These are phyloP conservation scores for Thymelicus lineola DNA, from an alignment of 2,888 invertebrate genomes.

Conservation along the genomic window DNA sequence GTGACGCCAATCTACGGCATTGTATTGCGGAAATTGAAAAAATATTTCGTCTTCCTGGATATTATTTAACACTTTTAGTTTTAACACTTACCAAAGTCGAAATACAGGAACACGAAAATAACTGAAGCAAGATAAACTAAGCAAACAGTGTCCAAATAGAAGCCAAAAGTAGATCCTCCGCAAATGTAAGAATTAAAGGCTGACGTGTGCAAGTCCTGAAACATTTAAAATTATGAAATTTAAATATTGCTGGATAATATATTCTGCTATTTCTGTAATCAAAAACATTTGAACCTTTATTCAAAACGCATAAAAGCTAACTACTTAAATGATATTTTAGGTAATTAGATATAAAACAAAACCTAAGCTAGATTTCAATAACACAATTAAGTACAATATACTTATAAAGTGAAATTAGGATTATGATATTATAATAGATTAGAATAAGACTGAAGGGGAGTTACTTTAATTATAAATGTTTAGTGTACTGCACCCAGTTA, in stretches of 20 bases:
- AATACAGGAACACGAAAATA: conserved; percentile 87
- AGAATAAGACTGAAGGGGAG: too few relatives aligned
- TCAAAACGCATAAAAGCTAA: too few relatives aligned
- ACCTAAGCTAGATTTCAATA: too few relatives aligned
- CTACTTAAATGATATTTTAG: too few relatives aligned
- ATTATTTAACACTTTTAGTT: too few relatives aligned
- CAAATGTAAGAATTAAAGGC: conserved; percentile 88
- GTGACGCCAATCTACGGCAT: conserved; percentile 2
- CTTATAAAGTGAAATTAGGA: too few relatives aligned
- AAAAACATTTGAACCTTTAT: too few relatives aligned
- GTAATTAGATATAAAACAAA: too few relatives aligned
- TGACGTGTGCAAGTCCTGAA: conserved; percentile 87
- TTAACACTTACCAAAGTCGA: conserved; percentile 69
- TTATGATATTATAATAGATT: too few relatives aligned
- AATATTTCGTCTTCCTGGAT: background rate
- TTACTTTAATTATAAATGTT: background rate
- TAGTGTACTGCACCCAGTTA: conserved; percentile 44
- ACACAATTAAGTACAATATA: too few relatives aligned
- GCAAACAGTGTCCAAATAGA: conserved; percentile 87
- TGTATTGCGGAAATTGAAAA: background rate
- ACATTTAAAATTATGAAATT: conserved; percentile 32
- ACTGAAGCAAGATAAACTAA: conserved; percentile 86
- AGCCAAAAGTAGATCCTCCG: conserved; percentile 87
- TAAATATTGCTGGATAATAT: too few relatives aligned
- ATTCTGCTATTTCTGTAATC: too few relatives aligned